Evolutionary conservation across 2,888 invertebrate genomes (phyloP).

Genomic region (Latrodectus hesperus): DNA sequence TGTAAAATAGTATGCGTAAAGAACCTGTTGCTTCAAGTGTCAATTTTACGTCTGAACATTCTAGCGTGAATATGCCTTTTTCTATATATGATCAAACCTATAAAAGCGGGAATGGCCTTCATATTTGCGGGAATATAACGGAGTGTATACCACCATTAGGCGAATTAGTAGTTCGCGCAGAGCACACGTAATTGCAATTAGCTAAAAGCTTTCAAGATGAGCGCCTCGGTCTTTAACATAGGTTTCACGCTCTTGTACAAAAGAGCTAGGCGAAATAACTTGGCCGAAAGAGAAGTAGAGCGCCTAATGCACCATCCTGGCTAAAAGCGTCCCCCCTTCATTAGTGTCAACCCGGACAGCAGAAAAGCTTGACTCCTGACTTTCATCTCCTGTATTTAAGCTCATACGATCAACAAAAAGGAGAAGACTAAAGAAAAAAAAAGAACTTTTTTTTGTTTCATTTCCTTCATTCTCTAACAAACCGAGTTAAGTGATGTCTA

Average conservation of each 20-base stretch:
- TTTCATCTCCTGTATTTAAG: conserved; percentile 8
- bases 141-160: conserved; percentile 47
- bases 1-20: too few relatives aligned
- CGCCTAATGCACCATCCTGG: conserved; percentile 31
- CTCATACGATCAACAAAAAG: conserved; percentile 7
- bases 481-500: conserved; percentile 20
- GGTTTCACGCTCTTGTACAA: conserved; percentile 13
- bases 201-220: conserved; percentile 62
- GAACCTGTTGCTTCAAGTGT: background rate
- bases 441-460: conserved; percentile 14
- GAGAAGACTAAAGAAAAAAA: background rate
- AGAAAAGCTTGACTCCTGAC: conserved; percentile 18
- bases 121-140: conserved; percentile 10
- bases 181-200: conserved; percentile 60
- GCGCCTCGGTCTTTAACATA: conserved; percentile 29
- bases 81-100: background rate
- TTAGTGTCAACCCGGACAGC: conserved; percentile 31
- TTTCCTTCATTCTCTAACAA: background rate
- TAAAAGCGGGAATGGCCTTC: background rate
- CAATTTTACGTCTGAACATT: background rate
- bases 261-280: conserved; percentile 32
- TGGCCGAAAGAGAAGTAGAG: conserved; percentile 6
- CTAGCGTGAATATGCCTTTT: background rate
- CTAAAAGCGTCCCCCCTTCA: conserved; percentile 46
- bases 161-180: conserved; percentile 41